Conservation (phyloP, 2,888 invertebrate genomes). For the Pristionchus exspectatus region DNA sequence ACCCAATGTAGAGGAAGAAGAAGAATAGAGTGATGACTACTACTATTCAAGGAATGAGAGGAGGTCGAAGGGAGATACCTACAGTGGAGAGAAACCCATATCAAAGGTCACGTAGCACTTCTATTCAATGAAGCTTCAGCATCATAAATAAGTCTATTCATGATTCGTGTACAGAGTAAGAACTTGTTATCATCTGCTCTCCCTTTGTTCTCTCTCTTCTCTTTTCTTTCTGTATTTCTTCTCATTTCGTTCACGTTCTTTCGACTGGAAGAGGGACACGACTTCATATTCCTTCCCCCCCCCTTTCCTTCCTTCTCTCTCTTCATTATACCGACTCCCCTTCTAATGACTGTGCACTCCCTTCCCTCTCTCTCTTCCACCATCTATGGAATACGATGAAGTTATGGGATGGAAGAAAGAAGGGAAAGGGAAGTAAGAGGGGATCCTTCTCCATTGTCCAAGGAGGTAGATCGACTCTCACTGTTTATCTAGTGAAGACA, state of each 20-base stretch:
- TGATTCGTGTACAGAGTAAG: background rate
- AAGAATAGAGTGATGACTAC: background rate
- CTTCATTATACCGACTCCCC: slow-evolving; percentile 44
- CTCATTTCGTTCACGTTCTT: background rate
- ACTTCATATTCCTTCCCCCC: slow-evolving; percentile 29
- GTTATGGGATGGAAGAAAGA: slow-evolving; percentile 34
- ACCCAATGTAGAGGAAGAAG: background rate
- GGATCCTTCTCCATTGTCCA: background rate
- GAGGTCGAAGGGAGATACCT: background rate
- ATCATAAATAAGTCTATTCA: background rate
- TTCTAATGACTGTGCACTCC: slow-evolving; percentile 49
- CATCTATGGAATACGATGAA: slow-evolving; percentile 46
- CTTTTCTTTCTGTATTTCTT: background rate
- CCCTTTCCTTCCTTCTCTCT: slow-evolving; percentile 4
- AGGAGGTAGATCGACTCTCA: background rate
- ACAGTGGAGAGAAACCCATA: background rate
- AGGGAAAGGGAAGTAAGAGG: background rate
- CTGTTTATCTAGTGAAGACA: background rate
- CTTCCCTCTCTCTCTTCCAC: background rate
- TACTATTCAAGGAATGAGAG: background rate
- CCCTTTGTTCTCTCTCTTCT: background rate
- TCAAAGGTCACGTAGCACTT: background rate
- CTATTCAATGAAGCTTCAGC: background rate
- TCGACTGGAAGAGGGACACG: slow-evolving; percentile 7
- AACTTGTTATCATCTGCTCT: background rate